Base-by-base conservation (phyloP, 1,140 invertebrate genomes). In the Venturia canescens region DNA sequence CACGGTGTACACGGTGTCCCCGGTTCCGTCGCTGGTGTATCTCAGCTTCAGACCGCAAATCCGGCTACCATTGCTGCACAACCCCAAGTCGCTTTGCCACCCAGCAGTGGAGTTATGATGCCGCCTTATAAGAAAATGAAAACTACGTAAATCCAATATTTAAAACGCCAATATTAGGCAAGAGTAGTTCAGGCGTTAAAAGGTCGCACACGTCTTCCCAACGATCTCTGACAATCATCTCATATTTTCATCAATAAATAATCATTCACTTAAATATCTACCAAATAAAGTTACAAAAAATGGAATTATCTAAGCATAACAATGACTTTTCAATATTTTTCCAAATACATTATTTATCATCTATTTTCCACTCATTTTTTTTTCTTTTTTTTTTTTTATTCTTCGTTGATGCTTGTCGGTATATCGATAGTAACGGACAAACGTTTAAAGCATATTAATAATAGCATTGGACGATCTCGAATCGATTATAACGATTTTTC, bases 71-170 rank as follows among this genome's bases (percentile, higher is more conserved):
- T 91, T 50, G 90, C 90, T 26, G 90, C 90, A 0, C 90, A 91
- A 72, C 90, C 91, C 5, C 90, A 91, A 44, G 88, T 91, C 3
- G 87, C 87, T 0, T 87, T 90, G 5, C 87, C 89, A 13, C 88
- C 86, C 15, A 93, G 90, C 79, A 92, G 92, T 74, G 93, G 93
- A 31, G 94, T 96, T 71, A 94, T 94, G 21, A 92, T 95, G 88
- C 96, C 96, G 86, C 96, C 96, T 29, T 97, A 96, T 90, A 97
- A 97, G 91, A 97, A 97, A 92, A 95, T 97, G 94, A 97, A 97
- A 93, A 97, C 96, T 82, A 96, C 96, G 86, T 97, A 96, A 94
- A 90, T 81, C 48, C 1, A 23, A 21, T 31, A 31, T 29, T 50
- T 27, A 29, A 29, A 23, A n/a, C 6, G 1, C 23, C 60, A 9